These are phyloP conservation scores for Nebria brevicollis DNA, from an alignment of 2,888 invertebrate species.

Conservation along the genomic window DNA sequence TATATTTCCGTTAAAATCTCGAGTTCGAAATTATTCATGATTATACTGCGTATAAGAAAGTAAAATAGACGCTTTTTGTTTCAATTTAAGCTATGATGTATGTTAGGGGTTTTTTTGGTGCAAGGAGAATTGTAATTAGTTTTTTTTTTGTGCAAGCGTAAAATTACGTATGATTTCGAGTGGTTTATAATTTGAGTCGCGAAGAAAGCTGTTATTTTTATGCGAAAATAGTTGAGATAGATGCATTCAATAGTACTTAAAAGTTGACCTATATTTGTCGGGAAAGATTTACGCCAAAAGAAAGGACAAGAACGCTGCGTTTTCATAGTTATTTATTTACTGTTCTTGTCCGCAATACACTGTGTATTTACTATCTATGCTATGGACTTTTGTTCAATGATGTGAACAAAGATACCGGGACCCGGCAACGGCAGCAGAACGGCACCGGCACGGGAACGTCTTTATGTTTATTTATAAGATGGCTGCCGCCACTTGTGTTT, in stretches of 20 bases:
- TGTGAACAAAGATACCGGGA: not conserved
- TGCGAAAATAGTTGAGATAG: not conserved
- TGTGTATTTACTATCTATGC: constrained; percentile 1
- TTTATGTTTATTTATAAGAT: constrained; percentile 1
- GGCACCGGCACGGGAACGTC: not conserved
- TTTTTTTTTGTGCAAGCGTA: not conserved
- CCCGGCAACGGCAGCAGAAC: not conserved
- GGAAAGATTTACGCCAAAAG: not conserved
- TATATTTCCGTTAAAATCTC: too few species aligned
- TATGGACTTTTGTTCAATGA: not conserved
- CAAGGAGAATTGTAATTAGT: too few species aligned
- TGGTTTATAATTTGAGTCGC: not conserved
- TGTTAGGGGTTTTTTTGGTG: too few species aligned
- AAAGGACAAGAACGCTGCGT: not conserved
- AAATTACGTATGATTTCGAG: not conserved
- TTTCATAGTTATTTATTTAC: constrained; percentile 1
- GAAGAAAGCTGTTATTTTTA: not conserved
- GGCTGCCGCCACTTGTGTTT: not conserved
- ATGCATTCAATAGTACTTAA: not conserved
- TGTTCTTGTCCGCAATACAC: not conserved
- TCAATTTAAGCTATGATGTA: too few species aligned
- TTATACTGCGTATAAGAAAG: too few species aligned
- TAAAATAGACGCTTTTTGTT: too few species aligned
- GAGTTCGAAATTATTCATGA: too few species aligned
- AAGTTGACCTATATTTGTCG: constrained; percentile 1